phyloP scores from a whole-genome alignment of 2,888 invertebrate genomes.

The Quadriops clusia region DNA sequence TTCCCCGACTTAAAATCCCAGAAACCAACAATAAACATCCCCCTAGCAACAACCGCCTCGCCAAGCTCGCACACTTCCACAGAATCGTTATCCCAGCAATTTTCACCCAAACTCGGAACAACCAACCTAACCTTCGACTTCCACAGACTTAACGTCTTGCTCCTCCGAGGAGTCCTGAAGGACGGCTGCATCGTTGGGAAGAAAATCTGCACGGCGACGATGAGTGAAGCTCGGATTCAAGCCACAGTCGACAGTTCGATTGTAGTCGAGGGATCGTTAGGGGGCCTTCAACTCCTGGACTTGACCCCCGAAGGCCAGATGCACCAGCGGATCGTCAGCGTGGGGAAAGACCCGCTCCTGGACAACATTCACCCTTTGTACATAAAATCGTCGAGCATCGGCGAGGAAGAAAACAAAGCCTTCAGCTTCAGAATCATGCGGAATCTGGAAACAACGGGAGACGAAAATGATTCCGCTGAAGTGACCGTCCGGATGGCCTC shows the following conservation, averaged over 20 bases:
- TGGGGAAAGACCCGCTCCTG: constrained; percentile 63
- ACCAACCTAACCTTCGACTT: constrained; percentile 88
- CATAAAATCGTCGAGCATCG: constrained; percentile 30
- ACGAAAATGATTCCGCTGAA: constrained; percentile 26
- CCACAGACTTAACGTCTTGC: constrained; percentile 76
- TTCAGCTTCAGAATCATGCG: constrained; percentile 43
- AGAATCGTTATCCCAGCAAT: constrained; percentile 25
- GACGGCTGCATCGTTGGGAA: constrained; percentile 61
- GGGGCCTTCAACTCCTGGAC: constrained; percentile 83
- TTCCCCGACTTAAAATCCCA: constrained; percentile 37
- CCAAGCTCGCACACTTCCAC: constrained; percentile 26
- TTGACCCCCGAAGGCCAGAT: constrained; percentile 72
- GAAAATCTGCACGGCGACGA: constrained; percentile 89
- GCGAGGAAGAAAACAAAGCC: constrained; percentile 32
- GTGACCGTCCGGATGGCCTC: constrained; percentile 63
- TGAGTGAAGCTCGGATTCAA: constrained; percentile 82
- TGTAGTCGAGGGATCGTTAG: constrained; percentile 73
- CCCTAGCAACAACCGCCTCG: constrained; percentile 23
- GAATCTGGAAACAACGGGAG: constrained; percentile 18
- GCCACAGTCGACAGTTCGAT: constrained; percentile 52
- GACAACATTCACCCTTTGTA: constrained; percentile 37
- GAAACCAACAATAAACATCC: constrained; percentile 21
- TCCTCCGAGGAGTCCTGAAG: constrained; percentile 67
- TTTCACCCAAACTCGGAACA: constrained; percentile 41
- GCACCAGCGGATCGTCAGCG: constrained; percentile 76